Base-by-base conservation (phyloP, 1,140 invertebrate species). In the Drosophila bocki region DNA sequence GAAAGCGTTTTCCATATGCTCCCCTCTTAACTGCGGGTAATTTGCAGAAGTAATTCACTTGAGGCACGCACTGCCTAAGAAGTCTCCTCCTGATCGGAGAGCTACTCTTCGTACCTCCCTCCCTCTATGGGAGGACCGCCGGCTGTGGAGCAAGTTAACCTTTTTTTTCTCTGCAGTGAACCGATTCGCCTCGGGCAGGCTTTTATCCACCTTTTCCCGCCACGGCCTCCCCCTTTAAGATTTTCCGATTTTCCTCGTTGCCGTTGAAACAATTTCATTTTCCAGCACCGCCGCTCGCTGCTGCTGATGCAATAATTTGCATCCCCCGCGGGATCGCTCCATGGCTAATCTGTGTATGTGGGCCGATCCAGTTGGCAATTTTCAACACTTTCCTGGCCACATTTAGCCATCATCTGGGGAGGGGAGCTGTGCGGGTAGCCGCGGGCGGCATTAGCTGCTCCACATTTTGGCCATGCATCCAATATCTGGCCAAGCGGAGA, bases 251-350 rank as follows among this genome's bases (percentile, higher is more conserved):
- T 61, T 26, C 7, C 53, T 59, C n/a, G 75, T 78, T 71, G 54
- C 39, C 26, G 80, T 57, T 61, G 62, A 68, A 82, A 82, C 80
- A 82, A 82, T 82, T 82, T 82, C 75, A 78, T 82, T 82, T 82
- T 78, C 51, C 72, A 54, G 22, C 35, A 35, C 53, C 51, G 32
- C 35, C 13, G 69, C 63, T 62, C 56, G 56, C 80, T n/a, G 45
- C 42, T 32, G 50, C 50, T 83, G 81, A 84, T 83, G 80, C 76
- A 83, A 83, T 78, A 84, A 84, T 83, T 83, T 83, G 81, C 81
- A 84, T 84, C 65, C 48, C 44, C 56, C 47, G 53, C 41, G 41
- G 51, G 29, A 41, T 54, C 39, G 32, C 44, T 39, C 39, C 56
- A 22, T 56, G 57, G 37, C 26, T 51, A 69, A 69, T 69, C 64